A percentile compares a stretch with the other conserved stretches of the same genome.
These are phyloP conservation scores for Arizona elegans DNA, from an alignment of 2,113 vertebrate species.

Conservation along the genomic window DNA sequence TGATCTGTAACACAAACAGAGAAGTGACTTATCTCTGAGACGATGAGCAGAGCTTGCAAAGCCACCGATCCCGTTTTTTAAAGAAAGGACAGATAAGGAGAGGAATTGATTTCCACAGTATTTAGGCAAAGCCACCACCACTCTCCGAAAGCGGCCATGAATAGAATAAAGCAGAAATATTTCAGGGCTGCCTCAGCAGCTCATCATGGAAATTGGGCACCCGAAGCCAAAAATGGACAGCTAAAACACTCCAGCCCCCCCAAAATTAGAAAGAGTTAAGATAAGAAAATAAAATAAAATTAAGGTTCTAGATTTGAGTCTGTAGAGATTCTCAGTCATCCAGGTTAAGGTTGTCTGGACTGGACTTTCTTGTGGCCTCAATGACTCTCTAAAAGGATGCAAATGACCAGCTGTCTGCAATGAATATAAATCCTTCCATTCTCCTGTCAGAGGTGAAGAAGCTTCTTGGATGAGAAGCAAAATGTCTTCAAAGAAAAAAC, in stretches of 20 bases:
- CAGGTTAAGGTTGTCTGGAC: too few relatives aligned
- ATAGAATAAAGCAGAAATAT: constrained; percentile 53
- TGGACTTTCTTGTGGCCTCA: too few relatives aligned
- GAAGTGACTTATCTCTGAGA: not conserved
- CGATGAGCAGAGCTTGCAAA: not conserved
- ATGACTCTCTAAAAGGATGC: too few relatives aligned
- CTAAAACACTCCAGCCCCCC: constrained; percentile 37
- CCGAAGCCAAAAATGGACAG: not conserved
- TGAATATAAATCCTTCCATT: too few relatives aligned
- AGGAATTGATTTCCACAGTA: constrained; percentile 36
- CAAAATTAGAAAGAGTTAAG: not conserved
- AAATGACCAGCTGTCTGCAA: too few relatives aligned
- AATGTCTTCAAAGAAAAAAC: too few relatives aligned
- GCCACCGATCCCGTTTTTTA: not conserved
- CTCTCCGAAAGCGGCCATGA: constrained; percentile 51
- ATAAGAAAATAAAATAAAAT: not conserved
- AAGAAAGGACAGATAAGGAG: constrained; percentile 36
- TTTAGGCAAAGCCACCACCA: constrained; percentile 35
- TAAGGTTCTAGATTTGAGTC: not conserved
- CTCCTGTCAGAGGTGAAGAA: too few relatives aligned
- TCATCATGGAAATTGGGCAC: constrained; percentile 31
- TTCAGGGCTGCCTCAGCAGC: constrained; percentile 49
- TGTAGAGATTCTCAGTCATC: too few relatives aligned
- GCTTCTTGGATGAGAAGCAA: too few relatives aligned
- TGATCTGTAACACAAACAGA: not conserved